phyloP scores from a whole-genome alignment of 2,113 vertebrate species.

The Misgurnus mizolepis region DNA sequence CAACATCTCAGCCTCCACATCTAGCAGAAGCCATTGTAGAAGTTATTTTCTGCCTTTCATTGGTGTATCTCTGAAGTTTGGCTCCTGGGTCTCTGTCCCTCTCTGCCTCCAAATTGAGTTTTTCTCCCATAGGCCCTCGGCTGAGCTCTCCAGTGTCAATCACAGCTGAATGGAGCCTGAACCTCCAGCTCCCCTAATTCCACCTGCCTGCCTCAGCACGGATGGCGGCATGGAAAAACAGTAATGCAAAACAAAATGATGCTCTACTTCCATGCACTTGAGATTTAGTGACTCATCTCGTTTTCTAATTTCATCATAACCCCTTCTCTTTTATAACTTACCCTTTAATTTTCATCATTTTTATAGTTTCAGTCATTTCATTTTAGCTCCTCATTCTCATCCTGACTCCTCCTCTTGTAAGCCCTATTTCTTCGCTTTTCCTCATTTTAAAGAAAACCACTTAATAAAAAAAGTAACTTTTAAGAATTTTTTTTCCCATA shows the following conservation, averaged over 20 bases:
- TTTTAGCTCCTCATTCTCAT: background rate
- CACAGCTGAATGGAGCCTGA: constrained; percentile 51
- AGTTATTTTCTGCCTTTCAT: constrained; percentile 24
- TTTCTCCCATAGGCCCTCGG: constrained; percentile 21
- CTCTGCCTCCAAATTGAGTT: constrained; percentile 23
- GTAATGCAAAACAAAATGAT: constrained; percentile 66
- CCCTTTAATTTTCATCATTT: background rate
- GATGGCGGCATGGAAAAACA: constrained; percentile 61
- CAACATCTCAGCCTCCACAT: constrained; percentile 10
- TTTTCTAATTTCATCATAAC: background rate
- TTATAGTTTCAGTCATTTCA: no score
- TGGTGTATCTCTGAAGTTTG: constrained; percentile 14
- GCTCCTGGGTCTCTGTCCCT: constrained; percentile 18
- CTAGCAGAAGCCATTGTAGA: constrained; percentile 20
- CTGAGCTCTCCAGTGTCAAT: constrained; percentile 48
- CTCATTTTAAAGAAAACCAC: no score
- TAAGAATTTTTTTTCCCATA: no score
- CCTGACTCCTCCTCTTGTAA: background rate
- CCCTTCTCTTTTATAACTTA: no score
- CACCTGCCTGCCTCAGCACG: constrained; percentile 52
- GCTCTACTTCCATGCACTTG: background rate
- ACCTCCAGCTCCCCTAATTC: constrained; percentile 41
- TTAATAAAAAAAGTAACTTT: no score
- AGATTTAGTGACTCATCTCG: no score
- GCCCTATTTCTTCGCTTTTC: no score